Evolutionary conservation across 2,888 invertebrate genomes (phyloP), one percentile per base, ranked within the genome.

Genomic region (Caenorhabditis macrosperma): DNA sequence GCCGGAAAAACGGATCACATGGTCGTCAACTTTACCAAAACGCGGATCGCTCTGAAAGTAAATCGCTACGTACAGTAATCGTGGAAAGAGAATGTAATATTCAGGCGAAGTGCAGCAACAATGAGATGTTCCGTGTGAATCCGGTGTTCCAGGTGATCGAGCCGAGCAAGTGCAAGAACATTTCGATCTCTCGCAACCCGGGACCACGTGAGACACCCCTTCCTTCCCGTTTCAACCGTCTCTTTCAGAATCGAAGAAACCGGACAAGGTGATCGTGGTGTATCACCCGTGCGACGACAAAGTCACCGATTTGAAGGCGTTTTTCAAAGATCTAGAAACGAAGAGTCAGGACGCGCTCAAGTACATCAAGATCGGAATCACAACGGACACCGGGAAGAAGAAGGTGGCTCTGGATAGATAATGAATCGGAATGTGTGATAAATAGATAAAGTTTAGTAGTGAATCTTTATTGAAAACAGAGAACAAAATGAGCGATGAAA

Each of bases 81-180:
- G 10, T 1, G 5, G 41, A 20, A 38, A 38, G 15, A 38, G 26
- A 20, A 28, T n/a, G 15, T 20, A n/a, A 26, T 30, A n/a, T 64
- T 50, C 38, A 64, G 64, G 64, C 52, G 10, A 64, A 52, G n/a
- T 64, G 64, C 52, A 52, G 50, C 28, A 64, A 64, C 38, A 64
- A 64, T 20, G 52, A 35, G 22, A 20, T 52, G 38, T 64, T 24
- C 26, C 50, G 64, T 10, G 64, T 64, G 35, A 38, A 64, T 30
- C 64, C 64, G n/a, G 64, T 64, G 24, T 52, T 64, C 24, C 64
- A 64, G 17, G 24, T 64, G 22, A 64, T 64, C 20, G 64, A 64
- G 15, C 30, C 64, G 35, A 26, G 30, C 52, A 64, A 64, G 26
- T 64, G 64, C 38, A 50, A 52, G 17, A 64, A 64, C 26, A 24